Evolutionary conservation across 2,888 invertebrate species (phyloP), one percentile per base, ranked within the genome.

Genomic region (Phengaris arion): DNA sequence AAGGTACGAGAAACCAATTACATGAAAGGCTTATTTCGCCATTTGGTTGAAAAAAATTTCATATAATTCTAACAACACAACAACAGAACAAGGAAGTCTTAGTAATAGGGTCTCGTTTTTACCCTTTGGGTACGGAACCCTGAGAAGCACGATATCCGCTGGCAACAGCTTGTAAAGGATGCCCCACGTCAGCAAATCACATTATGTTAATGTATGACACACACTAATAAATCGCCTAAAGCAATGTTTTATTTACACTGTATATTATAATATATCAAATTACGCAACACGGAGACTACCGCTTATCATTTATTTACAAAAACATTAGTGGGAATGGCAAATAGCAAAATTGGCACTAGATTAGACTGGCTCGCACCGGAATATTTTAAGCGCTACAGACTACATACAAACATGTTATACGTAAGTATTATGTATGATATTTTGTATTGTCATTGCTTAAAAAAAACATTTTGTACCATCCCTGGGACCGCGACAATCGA

Each of bases 291-390:
- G 22, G 70, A 51, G 51, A 51, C 15, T 15, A 6, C 22, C 70
- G 70, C 70, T 70, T 70, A 70, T 51, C 70, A 70, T 10, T 10
- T 51, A 70, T 70, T 51, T 52, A 70, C 70, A 15, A 70, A 69
- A 70, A 70, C 69, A n/a, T 69, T 69, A 48, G n/a, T 5, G 48
- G 45, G n/a, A 70, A 70, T 51, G 15, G 70, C 12, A 70, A 70
- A 70, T 10, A 70, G 51, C 22, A 51, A 51, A 48, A 22, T 51
- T 51, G 15, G 46, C 70, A 70, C 51, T 51, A 15, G n/a, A 70
- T 45, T 10, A 48, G 48, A 15, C 70, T 51, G 51, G 22, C 48
- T 51, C 51, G n/a, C 15, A 70, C 70, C 70, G 8, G 64, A 64
- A 45, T 45, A 64, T 35, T 64, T 64, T 35, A 35, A 64, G 64